phyloP scores from a whole-genome alignment of 2,888 invertebrate genomes.

The Oasisia sp. region DNA sequence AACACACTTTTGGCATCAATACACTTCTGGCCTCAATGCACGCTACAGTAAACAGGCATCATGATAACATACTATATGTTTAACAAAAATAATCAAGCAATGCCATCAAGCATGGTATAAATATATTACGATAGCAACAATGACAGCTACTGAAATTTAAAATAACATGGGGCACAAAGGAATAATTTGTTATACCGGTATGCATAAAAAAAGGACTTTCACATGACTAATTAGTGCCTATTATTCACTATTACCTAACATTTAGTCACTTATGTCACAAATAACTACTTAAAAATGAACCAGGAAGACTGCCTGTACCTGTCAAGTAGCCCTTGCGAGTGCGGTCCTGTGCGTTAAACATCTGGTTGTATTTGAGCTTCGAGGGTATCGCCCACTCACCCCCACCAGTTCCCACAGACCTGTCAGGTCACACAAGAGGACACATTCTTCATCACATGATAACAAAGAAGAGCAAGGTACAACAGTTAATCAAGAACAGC shows the following conservation, averaged over 20 bases:
- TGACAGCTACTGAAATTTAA: background rate
- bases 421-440: background rate
- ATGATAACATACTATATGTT: background rate
- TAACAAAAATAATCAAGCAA: too few relatives aligned
- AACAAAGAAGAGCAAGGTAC: background rate
- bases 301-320: slow-evolving; percentile 25
- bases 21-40: slow-evolving; percentile 93
- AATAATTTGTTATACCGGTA: background rate
- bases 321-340: slow-evolving; percentile 87
- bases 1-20: slow-evolving; percentile 89
- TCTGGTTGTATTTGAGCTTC: slow-evolving; percentile 90
- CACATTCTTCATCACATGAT: too few relatives aligned
- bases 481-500: background rate
- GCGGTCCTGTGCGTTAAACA: slow-evolving; percentile 92
- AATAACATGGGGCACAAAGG: background rate
- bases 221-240: slow-evolving; percentile 13
- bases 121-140: too few relatives aligned
- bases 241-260: background rate
- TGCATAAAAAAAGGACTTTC: background rate
- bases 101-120: too few relatives aligned
- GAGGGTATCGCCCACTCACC: slow-evolving; percentile 88
- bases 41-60: slow-evolving; percentile 35
- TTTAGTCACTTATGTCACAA: background rate
- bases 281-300: background rate
- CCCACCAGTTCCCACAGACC: background rate